Evolutionary conservation across 2,888 invertebrate species (phyloP), one percentile per base, ranked within the genome.

Genomic region (Cerceris rybyensis): DNA sequence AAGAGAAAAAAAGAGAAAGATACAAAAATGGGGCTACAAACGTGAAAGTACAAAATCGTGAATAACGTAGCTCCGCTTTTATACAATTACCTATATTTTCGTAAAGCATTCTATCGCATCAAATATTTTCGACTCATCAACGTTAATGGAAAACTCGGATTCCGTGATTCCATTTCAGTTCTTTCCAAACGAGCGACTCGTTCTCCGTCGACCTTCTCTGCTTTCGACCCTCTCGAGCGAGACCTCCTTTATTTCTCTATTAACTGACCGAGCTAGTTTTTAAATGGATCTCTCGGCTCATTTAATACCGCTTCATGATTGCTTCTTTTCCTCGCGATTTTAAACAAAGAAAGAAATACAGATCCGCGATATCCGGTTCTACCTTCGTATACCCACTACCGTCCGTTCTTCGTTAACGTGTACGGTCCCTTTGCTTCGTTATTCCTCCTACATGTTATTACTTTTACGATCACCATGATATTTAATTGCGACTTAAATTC

Each of bases 71-170:
- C 39, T 49, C 60, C 49, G 60, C 42, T 70, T 75, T 70, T 55
- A 70, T 16, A 43, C 70, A 55, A 70, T 70, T 75, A 75, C 16
- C 54, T 64, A 16, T 60, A 70, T 46, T 69, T 55, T 41, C 13
- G 28, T 39, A 43, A 59, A 42, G 14, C 54, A 17, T 17, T 41
- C 28, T 13, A 41, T 55, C 39, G 63, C 52, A 43, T 58, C 50
- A 65, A 55, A 60, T 70, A 70, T 70, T 70, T 65, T 66, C 70
- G 16, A 28, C 70, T 71, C 50, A 55, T 71, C 64, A 49, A 50
- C 39, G 49, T 54, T 65, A 70, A 79, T 80, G 64, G 68, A 66
- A 52, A 58, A 52, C 13, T 50, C 17, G 16, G 49, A 8, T 73
- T 68, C 58, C 68, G 7, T 42, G 28, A 65, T 66, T 17, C 49